Conservation (phyloP, 1,140 invertebrate genomes). For the Steinernema feltiae region DNA sequence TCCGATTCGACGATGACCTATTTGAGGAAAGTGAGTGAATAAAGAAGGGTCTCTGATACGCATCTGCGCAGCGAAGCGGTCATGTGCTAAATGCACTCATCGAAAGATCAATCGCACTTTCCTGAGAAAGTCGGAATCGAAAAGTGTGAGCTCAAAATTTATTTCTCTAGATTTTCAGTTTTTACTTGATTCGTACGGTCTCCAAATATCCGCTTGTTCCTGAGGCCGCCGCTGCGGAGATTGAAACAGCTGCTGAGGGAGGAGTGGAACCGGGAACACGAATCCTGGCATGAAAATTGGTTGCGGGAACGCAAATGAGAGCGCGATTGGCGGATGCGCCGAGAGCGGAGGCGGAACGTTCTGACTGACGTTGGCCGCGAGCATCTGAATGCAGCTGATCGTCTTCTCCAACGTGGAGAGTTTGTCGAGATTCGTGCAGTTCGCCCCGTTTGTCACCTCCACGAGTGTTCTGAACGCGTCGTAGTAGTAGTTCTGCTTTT, state of each 20-base stretch:
- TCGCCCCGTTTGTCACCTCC: background rate
- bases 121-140: too few species aligned
- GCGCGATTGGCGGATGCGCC: background rate
- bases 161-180: background rate
- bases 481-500: slow-evolving; percentile 1
- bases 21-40: background rate
- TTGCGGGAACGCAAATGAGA: too few species aligned
- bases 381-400: background rate
- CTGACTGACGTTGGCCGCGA: background rate
- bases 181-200: background rate
- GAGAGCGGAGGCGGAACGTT: background rate
- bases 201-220: background rate
- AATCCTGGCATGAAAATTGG: too few species aligned
- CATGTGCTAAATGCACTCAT: too few species aligned
- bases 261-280: background rate
- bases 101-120: too few species aligned
- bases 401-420: slow-evolving; percentile 1
- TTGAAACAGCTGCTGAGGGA: background rate
- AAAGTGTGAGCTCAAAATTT: slow-evolving; percentile 11
- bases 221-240: background rate
- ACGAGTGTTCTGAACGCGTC: background rate
- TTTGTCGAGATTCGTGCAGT: slow-evolving; percentile 8
- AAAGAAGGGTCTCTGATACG: too few species aligned
- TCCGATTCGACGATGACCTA: background rate
- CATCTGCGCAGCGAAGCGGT: too few species aligned